Evolutionary conservation across 2,797 vertebrate genomes (phyloP).

Genomic region (Betta splendens): DNA sequence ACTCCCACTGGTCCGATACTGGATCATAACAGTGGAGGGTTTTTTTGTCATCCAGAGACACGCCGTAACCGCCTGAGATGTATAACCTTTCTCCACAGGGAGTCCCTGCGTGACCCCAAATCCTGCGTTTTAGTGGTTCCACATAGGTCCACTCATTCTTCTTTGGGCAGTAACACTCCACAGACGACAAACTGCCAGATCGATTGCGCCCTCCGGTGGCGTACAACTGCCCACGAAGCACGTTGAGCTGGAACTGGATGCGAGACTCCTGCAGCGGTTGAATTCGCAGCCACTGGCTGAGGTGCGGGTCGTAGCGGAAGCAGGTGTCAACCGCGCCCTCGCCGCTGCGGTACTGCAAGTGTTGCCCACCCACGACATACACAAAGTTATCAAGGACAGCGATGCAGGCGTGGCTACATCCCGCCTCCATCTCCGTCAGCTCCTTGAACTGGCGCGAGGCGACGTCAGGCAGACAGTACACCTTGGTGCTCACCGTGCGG

Average conservation of each 20-base stretch:
- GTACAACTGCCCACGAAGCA: conserved; percentile 86
- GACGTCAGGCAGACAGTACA: conserved; percentile 86
- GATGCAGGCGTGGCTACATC: conserved; percentile 94
- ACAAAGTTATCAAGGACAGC: conserved; percentile 95
- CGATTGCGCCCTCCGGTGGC: conserved; percentile 96
- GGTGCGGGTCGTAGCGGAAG: conserved; percentile 93
- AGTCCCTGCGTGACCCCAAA: conserved; percentile 96
- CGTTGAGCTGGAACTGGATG: conserved; percentile 95
- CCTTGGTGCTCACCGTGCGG: conserved; percentile 89
- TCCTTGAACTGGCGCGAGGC: conserved; percentile 90
- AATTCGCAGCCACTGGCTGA: conserved; percentile 93
- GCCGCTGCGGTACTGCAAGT: conserved; percentile 94
- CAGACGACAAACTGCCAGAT: conserved; percentile 92
- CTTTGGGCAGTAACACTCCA: conserved; percentile 93
- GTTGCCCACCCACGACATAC: conserved; percentile 93
- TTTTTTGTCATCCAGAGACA: conserved; percentile 95
- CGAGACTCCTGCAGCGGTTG: conserved; percentile 93
- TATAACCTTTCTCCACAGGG: conserved; percentile 85
- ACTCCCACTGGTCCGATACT: conserved; percentile 87
- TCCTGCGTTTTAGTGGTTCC: conserved; percentile 91
- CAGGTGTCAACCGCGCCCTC: conserved; percentile 92
- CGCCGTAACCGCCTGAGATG: conserved; percentile 93
- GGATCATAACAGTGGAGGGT: conserved; percentile 93
- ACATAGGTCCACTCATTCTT: conserved; percentile 91
- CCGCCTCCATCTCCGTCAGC: conserved; percentile 90